A percentile compares a stretch with the other conserved stretches of the same genome.
Conservation (phyloP, 2,113 vertebrate species). For the Dermatemys mawii region DNA sequence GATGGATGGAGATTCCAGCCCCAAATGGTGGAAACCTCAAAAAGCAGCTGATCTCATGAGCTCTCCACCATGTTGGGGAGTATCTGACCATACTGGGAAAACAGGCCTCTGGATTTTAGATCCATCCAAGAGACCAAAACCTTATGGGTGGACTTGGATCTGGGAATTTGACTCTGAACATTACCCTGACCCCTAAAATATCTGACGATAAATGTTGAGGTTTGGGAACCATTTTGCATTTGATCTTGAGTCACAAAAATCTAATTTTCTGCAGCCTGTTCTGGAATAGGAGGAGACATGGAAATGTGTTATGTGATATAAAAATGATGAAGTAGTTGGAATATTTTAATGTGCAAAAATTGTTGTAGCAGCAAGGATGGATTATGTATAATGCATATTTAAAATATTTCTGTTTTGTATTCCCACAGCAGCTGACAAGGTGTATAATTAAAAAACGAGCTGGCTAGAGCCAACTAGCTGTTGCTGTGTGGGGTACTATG, state of each 20-base stretch:
- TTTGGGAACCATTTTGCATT: neutral
- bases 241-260: neutral
- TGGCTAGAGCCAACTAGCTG: neutral
- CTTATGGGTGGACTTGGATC: neutral
- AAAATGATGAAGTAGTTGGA: neutral
- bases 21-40: neutral
- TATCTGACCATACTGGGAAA: neutral
- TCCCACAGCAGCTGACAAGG: constrained; percentile 30
- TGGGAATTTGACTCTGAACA: neutral
- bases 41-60: neutral
- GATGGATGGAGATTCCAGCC: neutral
- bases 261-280: neutral
- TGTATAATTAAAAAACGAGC: neutral
- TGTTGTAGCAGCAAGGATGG: neutral
- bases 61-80: neutral
- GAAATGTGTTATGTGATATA: fast-evolving
- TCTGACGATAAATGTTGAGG: neutral
- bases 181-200: neutral
- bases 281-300: neutral
- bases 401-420: constrained; percentile 2
- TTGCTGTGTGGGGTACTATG: neutral
- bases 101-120: fast-evolving
- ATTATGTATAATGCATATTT: neutral
- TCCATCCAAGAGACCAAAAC: neutral
- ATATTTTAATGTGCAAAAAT: neutral